Evolutionary conservation across 1,140 invertebrate genomes (phyloP), one percentile per base, ranked within the genome.

Genomic region (Nilaparvata lugens): DNA sequence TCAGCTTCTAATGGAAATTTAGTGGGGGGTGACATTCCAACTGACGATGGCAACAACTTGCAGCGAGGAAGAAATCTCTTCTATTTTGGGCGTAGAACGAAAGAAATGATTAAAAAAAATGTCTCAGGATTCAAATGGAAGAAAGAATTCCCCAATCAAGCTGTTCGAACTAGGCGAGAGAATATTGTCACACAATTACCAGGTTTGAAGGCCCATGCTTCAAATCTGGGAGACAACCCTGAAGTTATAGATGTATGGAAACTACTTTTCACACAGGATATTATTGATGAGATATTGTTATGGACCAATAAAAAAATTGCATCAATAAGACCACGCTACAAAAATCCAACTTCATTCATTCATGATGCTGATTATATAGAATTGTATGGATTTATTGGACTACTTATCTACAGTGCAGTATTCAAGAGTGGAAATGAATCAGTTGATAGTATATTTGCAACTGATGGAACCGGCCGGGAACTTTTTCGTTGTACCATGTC

Each of bases 391-490:
- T 61, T 61, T 31, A 61, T 61, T 56, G 52, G 35, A 6, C 14
- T 31, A 19, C 18, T 59, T 1, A 24, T 59, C 5, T 61, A 56
- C 19, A 43, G 16, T n/a, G 18, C 52, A 25, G 31, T 23, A 9
- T 56, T 43, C 35, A 61, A 61, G 38, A 7, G 21, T 42, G 52
- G 31, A 14, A 59, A 51, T 52, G 58, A 59, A 52, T 51, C 21
- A 4, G 45, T 52, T 16, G 4, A 16, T n/a, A 56, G n/a, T 56
- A 3, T 56, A 1, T 61, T 61, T 48, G 56, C 56, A n/a, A 64
- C 62, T 14, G 57, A 67, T 42, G 63, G 63, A n/a, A 65, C 62
- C 55, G 67, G 53, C 13, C 35, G 61, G 53, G 61, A 65, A 59
- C 51, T 58, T n/a, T 68, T 65, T 59, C 40, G 62, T 11, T n/a